Conservation (phyloP, 1,140 invertebrate species). For the Daktulosphaira vitifoliae region DNA sequence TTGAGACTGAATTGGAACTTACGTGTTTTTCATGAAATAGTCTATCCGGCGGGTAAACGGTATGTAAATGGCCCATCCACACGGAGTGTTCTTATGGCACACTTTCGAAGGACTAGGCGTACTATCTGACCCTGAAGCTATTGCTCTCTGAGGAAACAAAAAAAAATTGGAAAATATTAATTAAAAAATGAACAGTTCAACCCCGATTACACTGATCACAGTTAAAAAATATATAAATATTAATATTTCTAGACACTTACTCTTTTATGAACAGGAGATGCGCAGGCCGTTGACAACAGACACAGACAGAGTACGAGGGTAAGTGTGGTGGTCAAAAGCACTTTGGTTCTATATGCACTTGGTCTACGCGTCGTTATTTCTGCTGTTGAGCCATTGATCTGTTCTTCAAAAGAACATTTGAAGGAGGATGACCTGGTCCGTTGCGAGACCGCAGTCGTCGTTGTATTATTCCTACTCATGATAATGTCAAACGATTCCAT, state of each 20-base stretch:
- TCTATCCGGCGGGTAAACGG: slow-evolving; percentile 46
- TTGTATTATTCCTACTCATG: not conserved
- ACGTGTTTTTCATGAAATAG: slow-evolving; percentile 55
- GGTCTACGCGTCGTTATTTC: too few relatives aligned
- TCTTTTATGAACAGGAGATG: not conserved
- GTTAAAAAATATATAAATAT: too few relatives aligned
- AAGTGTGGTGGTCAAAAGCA: not conserved
- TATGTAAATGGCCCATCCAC: slow-evolving; percentile 56
- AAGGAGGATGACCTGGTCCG: too few relatives aligned
- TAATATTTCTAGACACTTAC: not conserved
- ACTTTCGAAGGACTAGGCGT: slow-evolving; percentile 14
- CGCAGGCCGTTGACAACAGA: not conserved
- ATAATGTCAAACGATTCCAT: not conserved
- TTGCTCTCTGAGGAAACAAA: slow-evolving; percentile 13
- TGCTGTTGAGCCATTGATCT: not conserved
- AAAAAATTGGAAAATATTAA: not conserved
- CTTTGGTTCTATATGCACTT: too few relatives aligned
- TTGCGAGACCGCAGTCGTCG: not conserved
- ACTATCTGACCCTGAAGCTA: not conserved
- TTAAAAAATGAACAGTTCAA: not conserved
- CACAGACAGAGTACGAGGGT: not conserved
- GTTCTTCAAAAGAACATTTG: not conserved
- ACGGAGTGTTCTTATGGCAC: slow-evolving; percentile 47
- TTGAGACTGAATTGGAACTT: slow-evolving; percentile 43
- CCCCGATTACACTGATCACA: too few relatives aligned